A percentile compares a stretch with the other conserved stretches of the same genome.
Evolutionary conservation across 2,888 invertebrate species (phyloP).

Genomic region (Pomacea canaliculata): DNA sequence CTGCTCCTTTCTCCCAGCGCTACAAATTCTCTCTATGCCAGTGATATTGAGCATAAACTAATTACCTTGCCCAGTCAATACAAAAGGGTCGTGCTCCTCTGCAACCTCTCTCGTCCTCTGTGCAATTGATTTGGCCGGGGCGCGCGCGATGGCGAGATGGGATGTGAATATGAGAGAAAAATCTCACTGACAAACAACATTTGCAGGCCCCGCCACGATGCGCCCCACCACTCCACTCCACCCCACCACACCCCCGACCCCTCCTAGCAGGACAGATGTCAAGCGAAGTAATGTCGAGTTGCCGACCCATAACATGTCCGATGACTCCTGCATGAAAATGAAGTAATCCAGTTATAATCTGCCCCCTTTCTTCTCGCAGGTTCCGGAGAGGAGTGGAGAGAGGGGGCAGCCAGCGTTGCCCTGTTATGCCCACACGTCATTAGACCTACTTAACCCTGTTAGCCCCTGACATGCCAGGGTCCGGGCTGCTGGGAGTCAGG

Average conservation of each 20-base stretch:
- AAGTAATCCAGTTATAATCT: conserved; percentile 27
- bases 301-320: conserved; percentile 21
- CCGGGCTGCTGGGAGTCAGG: neutral
- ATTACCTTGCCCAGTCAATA: conserved; percentile 35
- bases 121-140: conserved; percentile 28
- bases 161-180: conserved; percentile 24
- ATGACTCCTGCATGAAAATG: conserved; percentile 26
- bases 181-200: conserved; percentile 2
- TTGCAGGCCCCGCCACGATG: neutral
- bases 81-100: conserved; percentile 25
- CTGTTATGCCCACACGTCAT: conserved; percentile 31
- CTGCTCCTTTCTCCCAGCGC: neutral
- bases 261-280: conserved; percentile 1
- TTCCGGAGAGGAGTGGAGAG: neutral
- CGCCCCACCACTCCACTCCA: neutral
- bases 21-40: conserved; percentile 31
- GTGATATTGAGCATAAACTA: conserved; percentile 44
- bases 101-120: conserved; percentile 18
- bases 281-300: conserved; percentile 1
- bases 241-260: neutral
- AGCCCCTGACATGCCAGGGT: neutral
- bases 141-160: conserved; percentile 17
- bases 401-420: neutral
- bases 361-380: conserved; percentile 6
- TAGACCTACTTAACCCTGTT: conserved; percentile 34